Evolutionary conservation across 2,888 invertebrate genomes (phyloP), one percentile per base, ranked within the genome.

Genomic region (Salpingus planirostris): DNA sequence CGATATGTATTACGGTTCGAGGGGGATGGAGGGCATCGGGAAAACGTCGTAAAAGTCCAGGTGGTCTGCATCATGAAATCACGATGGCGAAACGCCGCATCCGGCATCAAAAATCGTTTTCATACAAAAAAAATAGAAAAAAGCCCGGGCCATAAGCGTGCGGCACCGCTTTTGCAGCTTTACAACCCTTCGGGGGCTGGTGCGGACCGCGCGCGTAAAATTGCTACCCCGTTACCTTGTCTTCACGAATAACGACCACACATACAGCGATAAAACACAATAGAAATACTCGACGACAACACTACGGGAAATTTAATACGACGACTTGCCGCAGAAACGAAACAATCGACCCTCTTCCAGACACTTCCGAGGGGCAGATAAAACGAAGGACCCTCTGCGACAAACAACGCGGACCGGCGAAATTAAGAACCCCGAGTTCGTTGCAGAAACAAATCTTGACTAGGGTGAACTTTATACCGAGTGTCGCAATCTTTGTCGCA

Each of bases 171-270:
- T 38, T 31, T 29, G 38, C 40, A 46, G 41, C 47, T 54, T 54
- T 54, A 54, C 47, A 47, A 42, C 49, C 45, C 48, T 47, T 49
- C 28, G 34, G 49, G 43, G 50, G 45, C 36, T 41, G n/a, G n/a
- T n/a, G n/a, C 29, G 40, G 36, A 43, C 35, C n/a, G n/a, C 41
- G 42, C 36, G 44, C 47, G 47, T 52, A 50, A 52, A 50, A 54
- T 50, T 48, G 43, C 46, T 44, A 46, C 43, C 38, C 40, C 31
- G 30, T 42, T 36, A 38, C 38, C 29, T 34, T 38, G 29, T 38
- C 33, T 27, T 28, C 24, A 25, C 23, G 18, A 28, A 44, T 39
- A 44, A 42, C 42, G 42, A 37, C 36, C 36, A 31, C 33, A 44
- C 38, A 37, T 38, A 29, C 39, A 35, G 33, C 34, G 39, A 40